Conservation (phyloP, 1,140 invertebrate species). For the Calycopis cecrops region DNA sequence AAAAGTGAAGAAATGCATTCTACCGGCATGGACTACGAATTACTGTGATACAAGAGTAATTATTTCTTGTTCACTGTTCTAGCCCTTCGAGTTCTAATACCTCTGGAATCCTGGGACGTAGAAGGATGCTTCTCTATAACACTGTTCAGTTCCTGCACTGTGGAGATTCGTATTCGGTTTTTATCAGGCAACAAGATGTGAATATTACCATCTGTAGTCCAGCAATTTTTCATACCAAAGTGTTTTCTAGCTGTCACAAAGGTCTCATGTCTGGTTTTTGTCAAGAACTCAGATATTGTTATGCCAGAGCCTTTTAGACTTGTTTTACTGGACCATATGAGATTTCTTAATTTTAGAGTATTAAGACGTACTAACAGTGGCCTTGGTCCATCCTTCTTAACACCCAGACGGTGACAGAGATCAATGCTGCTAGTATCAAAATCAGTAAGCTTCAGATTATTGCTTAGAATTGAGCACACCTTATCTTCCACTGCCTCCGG, state of each 20-base stretch:
- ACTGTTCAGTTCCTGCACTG: neutral
- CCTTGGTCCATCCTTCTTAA: conserved; percentile 7
- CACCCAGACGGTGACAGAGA: conserved; percentile 5
- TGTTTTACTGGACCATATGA: conserved; percentile 6
- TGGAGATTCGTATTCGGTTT: neutral
- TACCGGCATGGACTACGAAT: too few species aligned
- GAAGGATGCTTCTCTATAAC: neutral
- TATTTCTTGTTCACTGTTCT: neutral
- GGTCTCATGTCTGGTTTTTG: neutral
- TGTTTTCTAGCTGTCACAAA: conserved; percentile 11
- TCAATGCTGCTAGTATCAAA: conserved; percentile 3
- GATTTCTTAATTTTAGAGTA: neutral
- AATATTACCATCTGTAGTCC: conserved; percentile 13
- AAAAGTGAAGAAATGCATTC: too few species aligned
- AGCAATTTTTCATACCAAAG: conserved; percentile 10
- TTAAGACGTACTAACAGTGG: conserved; percentile 10
- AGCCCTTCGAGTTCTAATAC: neutral
- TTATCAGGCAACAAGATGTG: neutral
- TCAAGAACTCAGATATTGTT: conserved; percentile 10
- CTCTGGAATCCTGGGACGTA: neutral
- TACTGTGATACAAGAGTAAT: neutral
- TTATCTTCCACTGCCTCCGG: too few species aligned
- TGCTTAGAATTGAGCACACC: neutral
- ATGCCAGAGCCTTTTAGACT: conserved; percentile 12
- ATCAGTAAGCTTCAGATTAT: neutral